phyloP scores from a whole-genome alignment of 2,113 vertebrate species.

The Catharus minimus region DNA sequence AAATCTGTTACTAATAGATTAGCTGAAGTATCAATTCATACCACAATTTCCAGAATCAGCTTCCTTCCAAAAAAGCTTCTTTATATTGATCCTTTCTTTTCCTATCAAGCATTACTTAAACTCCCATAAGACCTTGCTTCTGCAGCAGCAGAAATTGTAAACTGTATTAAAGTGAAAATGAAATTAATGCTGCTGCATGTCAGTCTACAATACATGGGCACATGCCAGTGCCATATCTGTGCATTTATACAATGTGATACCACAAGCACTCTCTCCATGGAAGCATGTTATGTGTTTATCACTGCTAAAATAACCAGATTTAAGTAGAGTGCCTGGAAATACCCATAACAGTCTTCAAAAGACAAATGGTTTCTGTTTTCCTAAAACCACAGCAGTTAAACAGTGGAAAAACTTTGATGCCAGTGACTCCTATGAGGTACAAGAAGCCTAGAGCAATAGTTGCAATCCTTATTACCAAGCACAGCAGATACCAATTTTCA shows the following conservation, averaged over 20 bases:
- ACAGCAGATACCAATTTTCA: neutral
- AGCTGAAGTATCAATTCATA: neutral
- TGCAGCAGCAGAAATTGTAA: neutral
- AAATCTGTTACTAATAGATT: neutral
- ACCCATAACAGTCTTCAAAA: neutral
- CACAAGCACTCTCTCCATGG: neutral
- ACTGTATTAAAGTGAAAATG: neutral
- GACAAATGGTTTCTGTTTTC: neutral
- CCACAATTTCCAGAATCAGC: neutral
- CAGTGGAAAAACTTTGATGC: neutral
- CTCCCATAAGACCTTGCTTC: neutral
- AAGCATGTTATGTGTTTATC: neutral
- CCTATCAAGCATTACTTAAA: neutral
- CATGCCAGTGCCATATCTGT: neutral
- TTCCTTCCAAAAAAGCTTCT: neutral
- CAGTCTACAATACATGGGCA: neutral
- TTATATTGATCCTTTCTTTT: neutral
- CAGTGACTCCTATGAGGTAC: neutral
- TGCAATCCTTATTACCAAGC: neutral
- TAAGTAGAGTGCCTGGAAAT: neutral
- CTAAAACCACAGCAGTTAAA: constrained; percentile 5
- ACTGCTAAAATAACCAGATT: constrained; percentile 26
- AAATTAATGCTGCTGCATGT: neutral
- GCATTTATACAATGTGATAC: neutral
- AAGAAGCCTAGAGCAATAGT: neutral